Evolutionary conservation across 2,888 invertebrate species (phyloP), one percentile per base, ranked within the genome.

Genomic region (Eupithecia subfuscata): DNA sequence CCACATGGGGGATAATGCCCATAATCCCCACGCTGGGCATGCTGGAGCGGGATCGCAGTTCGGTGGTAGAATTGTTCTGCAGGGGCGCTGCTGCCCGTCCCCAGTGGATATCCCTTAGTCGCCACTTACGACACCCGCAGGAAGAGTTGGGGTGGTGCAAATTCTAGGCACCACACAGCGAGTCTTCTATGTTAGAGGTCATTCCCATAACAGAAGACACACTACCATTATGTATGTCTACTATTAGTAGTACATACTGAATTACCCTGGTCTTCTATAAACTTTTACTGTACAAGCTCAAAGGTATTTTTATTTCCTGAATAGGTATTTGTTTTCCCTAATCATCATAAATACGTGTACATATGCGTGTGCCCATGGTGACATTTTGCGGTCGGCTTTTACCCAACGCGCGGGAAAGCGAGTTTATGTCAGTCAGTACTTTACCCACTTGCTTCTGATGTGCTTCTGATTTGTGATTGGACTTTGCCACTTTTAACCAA

Each of bases 311-410:
- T 14, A 16, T 63, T 30, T 11, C 22, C 9, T 56, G 11, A 22
- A 63, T 63, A 30, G 63, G 16, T 30, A 63, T 30, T 30, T 63
- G 56, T 56, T 52, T 52, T 34, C n/a, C n/a, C 67, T n/a, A 43
- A 67, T 67, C 43, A 45, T 43, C 68, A 43, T 68, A 43, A 68
- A 68, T 25, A 68, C 1, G n/a, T 37, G 30, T 30, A 30, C 6
- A 0, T 7, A 43, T 45, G 16, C 22, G 14, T 40, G 3, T 68
- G 43, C 43, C 25, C 16, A 14, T 22, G 68, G 43, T 43, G 74
- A 78, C 78, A 78, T 76, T 40, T 85, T 89, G 89, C 82, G 90
- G 92, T 90, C 79, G 77, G 88, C 88, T 91, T 91, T 90, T 89
- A 88, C 89, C 84, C 81, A 80, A 86, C 86, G 88, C 87, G 82